These are phyloP conservation scores for Xanthia icteritia DNA, from an alignment of 2,888 invertebrate species.

Conservation along the genomic window DNA sequence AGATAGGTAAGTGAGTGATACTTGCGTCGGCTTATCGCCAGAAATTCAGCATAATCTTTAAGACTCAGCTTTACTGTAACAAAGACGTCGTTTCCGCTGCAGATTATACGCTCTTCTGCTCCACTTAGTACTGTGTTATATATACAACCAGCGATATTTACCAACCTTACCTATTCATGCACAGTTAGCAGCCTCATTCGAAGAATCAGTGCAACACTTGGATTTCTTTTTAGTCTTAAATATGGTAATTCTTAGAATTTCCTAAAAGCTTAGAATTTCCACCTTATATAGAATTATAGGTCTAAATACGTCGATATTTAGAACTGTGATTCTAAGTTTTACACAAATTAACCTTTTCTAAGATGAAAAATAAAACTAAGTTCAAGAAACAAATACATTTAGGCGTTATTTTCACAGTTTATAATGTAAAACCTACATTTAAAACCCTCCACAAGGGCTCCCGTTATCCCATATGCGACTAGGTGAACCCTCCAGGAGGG, in stretches of 20 bases:
- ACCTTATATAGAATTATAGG: neutral
- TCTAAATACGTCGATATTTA: neutral
- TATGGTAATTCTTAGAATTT: too few relatives aligned
- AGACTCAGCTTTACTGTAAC: slow-evolving; percentile 70
- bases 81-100: slow-evolving; percentile 71
- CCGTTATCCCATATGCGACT: too few relatives aligned
- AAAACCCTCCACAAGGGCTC: too few relatives aligned
- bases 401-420: too few relatives aligned
- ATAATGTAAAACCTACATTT: too few relatives aligned
- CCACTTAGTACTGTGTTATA: slow-evolving; percentile 49
- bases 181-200: neutral
- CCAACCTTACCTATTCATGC: neutral
- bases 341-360: neutral
- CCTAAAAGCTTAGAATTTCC: neutral
- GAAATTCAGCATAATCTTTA: slow-evolving; percentile 74
- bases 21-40: slow-evolving; percentile 68
- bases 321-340: neutral
- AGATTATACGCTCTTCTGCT: slow-evolving; percentile 69
- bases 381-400: neutral
- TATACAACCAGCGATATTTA: slow-evolving; percentile 53
- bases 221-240: neutral
- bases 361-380: slow-evolving; percentile 5
- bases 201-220: neutral
- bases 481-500: too few relatives aligned
- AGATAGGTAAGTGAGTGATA: slow-evolving; percentile 54